Percentiles rank a stretch among this genome's conserved stretches.
Conservation (phyloP, 1,140 invertebrate genomes). For the Drosophila ficusphila region DNA sequence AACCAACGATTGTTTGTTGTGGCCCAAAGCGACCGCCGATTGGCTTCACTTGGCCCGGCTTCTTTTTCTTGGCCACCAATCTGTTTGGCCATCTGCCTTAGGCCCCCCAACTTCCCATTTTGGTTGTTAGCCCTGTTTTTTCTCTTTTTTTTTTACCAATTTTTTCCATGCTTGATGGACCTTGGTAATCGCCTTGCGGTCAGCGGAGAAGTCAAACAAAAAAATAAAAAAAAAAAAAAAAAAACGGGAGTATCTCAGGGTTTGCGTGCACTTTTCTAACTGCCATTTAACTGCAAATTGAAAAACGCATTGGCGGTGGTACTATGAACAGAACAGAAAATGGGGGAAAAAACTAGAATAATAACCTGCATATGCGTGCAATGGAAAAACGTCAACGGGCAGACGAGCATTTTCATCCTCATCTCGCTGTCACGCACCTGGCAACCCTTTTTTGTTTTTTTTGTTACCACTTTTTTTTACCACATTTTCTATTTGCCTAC, state of each 20-base stretch:
- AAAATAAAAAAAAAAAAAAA: too few species aligned
- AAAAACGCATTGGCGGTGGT: conserved; percentile 38
- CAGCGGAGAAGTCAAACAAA: conserved; percentile 27
- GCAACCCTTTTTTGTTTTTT: conserved; percentile 24
- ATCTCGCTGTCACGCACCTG: conserved; percentile 42
- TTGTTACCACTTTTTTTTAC: not conserved
- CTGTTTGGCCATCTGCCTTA: conserved; percentile 20
- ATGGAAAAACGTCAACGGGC: conserved; percentile 26
- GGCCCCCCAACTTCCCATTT: not conserved
- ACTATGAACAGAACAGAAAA: not conserved
- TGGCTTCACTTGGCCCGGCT: conserved; percentile 35
- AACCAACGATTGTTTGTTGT: conserved; percentile 48
- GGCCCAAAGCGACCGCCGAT: conserved; percentile 38
- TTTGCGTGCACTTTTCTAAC: conserved; percentile 56
- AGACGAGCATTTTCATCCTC: conserved; percentile 17
- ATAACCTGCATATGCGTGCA: conserved; percentile 14
- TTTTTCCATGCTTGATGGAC: conserved; percentile 47
- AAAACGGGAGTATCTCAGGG: conserved; percentile 34
- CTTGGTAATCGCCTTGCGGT: conserved; percentile 51
- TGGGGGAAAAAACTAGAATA: conserved; percentile 1
- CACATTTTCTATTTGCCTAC: conserved; percentile 14
- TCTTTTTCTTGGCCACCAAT: conserved; percentile 21
- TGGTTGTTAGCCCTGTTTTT: not conserved
- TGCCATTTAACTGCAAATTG: conserved; percentile 69
- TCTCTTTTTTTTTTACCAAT: not conserved